Percentiles rank a stretch among this genome's conserved stretches.
phyloP scores from a whole-genome alignment of 2,888 invertebrate genomes.

The Chloromyia formosa region DNA sequence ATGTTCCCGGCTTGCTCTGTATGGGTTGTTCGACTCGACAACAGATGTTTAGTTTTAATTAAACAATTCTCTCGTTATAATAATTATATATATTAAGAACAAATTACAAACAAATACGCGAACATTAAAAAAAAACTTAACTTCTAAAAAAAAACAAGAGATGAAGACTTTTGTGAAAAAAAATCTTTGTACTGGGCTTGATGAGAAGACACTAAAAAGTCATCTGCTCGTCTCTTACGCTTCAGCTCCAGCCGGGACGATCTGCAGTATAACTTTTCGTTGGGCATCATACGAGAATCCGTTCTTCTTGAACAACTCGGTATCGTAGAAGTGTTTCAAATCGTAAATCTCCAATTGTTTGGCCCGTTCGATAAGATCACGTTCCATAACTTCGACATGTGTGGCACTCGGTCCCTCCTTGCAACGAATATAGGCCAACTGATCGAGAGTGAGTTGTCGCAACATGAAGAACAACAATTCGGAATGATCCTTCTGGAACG shows the following conservation, averaged over 20 bases:
- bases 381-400: slow-evolving; percentile 85
- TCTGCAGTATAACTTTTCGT: slow-evolving; percentile 86
- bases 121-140: neutral
- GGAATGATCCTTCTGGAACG: slow-evolving; percentile 95
- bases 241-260: slow-evolving; percentile 69
- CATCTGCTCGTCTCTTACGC: neutral
- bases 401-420: slow-evolving; percentile 72
- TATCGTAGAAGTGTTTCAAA: slow-evolving; percentile 89
- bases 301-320: slow-evolving; percentile 87
- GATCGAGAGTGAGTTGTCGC: slow-evolving; percentile 91
- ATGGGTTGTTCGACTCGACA: no score
- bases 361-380: slow-evolving; percentile 86
- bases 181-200: slow-evolving; percentile 22
- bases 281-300: slow-evolving; percentile 86
- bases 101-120: neutral
- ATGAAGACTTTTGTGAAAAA: neutral
- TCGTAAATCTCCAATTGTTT: slow-evolving; percentile 90
- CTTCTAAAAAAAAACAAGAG: neutral
- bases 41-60: no score
- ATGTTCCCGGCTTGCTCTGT: no score
- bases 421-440: slow-evolving; percentile 82
- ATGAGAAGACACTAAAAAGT: neutral
- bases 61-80: no score
- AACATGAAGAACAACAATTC: slow-evolving; percentile 95
- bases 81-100: slow-evolving; percentile 11